phyloP scores from a whole-genome alignment of 2,797 vertebrate species.

The Neostethus bicornis region DNA sequence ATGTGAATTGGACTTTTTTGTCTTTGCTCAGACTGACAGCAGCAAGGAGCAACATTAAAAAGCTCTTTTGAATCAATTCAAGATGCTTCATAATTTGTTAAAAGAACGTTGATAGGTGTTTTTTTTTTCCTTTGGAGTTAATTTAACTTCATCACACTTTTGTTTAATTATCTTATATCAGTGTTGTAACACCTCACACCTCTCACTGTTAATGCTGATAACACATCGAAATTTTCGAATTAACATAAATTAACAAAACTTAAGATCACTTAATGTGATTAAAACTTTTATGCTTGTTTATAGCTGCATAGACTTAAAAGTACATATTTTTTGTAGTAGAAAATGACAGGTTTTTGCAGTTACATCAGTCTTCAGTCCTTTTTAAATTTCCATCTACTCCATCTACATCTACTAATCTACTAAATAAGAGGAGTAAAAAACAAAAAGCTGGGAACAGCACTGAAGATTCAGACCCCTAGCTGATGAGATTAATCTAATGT shows the following conservation, averaged over 20 bases:
- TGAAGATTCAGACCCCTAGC: conserved; percentile 58
- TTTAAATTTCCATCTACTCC: no score
- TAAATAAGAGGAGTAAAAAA: conserved; percentile 64
- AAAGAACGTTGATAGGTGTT: conserved; percentile 62
- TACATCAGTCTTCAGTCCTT: conserved; percentile 67
- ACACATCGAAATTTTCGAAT: conserved; percentile 71
- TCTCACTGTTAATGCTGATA: conserved; percentile 62
- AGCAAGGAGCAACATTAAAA: background rate
- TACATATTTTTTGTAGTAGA: conserved; percentile 59
- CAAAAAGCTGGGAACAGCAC: conserved; percentile 63
- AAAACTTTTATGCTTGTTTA: conserved; percentile 67
- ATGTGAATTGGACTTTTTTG: conserved; percentile 29
- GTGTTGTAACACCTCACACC: conserved; percentile 57
- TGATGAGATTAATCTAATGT: conserved; percentile 57
- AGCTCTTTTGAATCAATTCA: conserved; percentile 41
- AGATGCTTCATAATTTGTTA: conserved; percentile 53
- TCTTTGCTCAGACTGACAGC: conserved; percentile 4
- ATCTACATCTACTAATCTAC: conserved; percentile 34
- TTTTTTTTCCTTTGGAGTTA: conserved; percentile 38
- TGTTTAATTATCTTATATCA: conserved; percentile 65
- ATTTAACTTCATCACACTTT: conserved; percentile 57
- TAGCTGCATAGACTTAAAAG: conserved; percentile 71
- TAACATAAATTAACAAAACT: conserved; percentile 74
- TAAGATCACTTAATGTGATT: conserved; percentile 58
- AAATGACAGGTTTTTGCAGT: conserved; percentile 64